Conservation (phyloP, 1,140 invertebrate genomes). For the Grapholita molesta region DNA sequence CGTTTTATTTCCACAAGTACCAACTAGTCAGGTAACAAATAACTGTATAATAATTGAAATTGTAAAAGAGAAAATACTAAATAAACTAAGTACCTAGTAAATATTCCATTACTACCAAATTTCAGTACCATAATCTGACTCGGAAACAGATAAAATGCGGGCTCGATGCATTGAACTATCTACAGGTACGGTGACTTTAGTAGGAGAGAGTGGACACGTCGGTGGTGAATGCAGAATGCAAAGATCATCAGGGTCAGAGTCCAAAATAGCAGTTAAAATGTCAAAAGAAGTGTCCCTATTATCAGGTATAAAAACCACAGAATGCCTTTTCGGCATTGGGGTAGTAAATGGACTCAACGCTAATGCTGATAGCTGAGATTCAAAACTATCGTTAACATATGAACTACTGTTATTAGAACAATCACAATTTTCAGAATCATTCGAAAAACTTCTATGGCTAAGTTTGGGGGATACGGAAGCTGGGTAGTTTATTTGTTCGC, state of each 20-base stretch:
- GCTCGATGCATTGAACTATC: conserved; percentile 77
- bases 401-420: conserved; percentile 47
- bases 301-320: conserved; percentile 54
- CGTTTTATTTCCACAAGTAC: not conserved
- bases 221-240: conserved; percentile 61
- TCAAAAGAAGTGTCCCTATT: conserved; percentile 59
- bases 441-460: conserved; percentile 44
- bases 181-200: conserved; percentile 77
- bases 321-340: conserved; percentile 62
- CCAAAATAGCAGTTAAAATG: conserved; percentile 65
- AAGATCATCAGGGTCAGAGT: conserved; percentile 71
- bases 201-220: conserved; percentile 66
- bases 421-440: conserved; percentile 47
- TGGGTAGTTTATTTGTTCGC: conserved; percentile 85
- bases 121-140: conserved; percentile 83
- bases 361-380: conserved; percentile 59
- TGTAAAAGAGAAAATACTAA: not conserved
- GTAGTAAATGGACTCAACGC: conserved; percentile 68
- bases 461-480: conserved; percentile 79
- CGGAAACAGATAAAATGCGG: conserved; percentile 77
- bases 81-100: too few species aligned
- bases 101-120: conserved; percentile 83
- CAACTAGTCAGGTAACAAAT: not conserved
- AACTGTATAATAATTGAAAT: not conserved
- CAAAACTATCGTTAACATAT: conserved; percentile 70